These are phyloP conservation scores for Capricornis sumatraensis DNA, from an alignment of 2,113 vertebrate species.

Conservation along the genomic window DNA sequence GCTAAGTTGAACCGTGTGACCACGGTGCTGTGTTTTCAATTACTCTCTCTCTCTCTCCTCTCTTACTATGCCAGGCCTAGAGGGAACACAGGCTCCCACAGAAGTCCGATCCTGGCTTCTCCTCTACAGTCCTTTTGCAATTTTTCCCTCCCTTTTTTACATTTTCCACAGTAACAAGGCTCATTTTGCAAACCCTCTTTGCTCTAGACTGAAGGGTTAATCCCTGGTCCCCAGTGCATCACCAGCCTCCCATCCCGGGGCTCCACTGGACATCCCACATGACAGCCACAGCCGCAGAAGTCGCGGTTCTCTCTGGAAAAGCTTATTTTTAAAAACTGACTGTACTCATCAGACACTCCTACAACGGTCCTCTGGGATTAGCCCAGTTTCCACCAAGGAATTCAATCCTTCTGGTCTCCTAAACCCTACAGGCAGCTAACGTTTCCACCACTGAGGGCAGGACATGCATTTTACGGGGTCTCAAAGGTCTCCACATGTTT, in stretches of 20 bases:
- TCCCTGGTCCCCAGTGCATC: neutral
- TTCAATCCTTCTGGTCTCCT: slow-evolving; percentile 25
- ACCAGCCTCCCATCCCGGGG: neutral
- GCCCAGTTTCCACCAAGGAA: slow-evolving; percentile 25
- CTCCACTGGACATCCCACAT: neutral
- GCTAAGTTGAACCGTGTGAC: slow-evolving; percentile 63
- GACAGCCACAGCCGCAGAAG: slow-evolving; percentile 15
- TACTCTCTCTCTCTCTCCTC: slow-evolving; percentile 57
- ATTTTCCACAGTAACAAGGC: neutral
- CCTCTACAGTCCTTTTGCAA: neutral
- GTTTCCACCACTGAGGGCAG: slow-evolving; percentile 30
- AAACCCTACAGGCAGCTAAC: neutral
- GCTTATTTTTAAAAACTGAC: slow-evolving; percentile 25
- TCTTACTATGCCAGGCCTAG: slow-evolving; percentile 70
- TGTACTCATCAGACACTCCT: slow-evolving; percentile 38
- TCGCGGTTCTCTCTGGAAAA: slow-evolving; percentile 15
- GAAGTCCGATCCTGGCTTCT: slow-evolving; percentile 70
- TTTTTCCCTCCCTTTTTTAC: neutral
- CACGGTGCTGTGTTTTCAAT: slow-evolving; percentile 78
- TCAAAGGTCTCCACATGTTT: slow-evolving; percentile 23
- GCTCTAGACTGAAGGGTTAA: slow-evolving; percentile 14
- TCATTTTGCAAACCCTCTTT: neutral
- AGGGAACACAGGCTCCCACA: slow-evolving; percentile 74
- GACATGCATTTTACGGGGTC: neutral
- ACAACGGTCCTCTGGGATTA: slow-evolving; percentile 3